These are phyloP conservation scores for Verasper variegatus DNA, from an alignment of 2,113 vertebrate genomes.

Conservation along the genomic window DNA sequence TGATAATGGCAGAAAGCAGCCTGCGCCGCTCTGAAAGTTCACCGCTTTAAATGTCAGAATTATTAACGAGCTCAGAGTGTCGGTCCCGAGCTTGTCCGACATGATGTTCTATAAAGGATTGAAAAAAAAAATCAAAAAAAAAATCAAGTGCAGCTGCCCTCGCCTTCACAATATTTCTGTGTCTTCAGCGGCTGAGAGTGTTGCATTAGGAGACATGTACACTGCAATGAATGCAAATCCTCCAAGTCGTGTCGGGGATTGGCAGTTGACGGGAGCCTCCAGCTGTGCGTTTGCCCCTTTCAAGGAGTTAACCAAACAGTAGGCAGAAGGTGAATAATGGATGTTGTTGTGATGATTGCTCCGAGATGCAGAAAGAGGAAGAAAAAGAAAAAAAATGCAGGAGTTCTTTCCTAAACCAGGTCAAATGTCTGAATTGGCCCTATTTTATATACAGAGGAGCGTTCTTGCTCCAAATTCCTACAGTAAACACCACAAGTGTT, in stretches of 20 bases:
- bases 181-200: constrained; percentile 13
- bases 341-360: constrained; percentile 70
- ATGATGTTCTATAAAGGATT: constrained; percentile 40
- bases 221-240: constrained; percentile 19
- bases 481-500: constrained; percentile 48
- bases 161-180: constrained; percentile 15
- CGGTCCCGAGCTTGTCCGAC: constrained; percentile 28
- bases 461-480: constrained; percentile 21
- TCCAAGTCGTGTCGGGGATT: constrained; percentile 15
- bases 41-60: constrained; percentile 70
- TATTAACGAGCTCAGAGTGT: constrained; percentile 49
- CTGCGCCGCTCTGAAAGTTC: constrained; percentile 58
- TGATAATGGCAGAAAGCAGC: constrained; percentile 60
- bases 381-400: background rate
- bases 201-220: constrained; percentile 13
- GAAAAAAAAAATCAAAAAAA: constrained; percentile 13
- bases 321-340: constrained; percentile 76
- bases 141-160: constrained; percentile 32
- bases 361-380: constrained; percentile 47
- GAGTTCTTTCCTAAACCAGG: constrained; percentile 54
- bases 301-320: constrained; percentile 64
- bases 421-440: constrained; percentile 63
- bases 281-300: constrained; percentile 49
- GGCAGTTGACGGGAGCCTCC: constrained; percentile 26
- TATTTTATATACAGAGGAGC: constrained; percentile 50